Evolutionary conservation across 1,140 invertebrate genomes (phyloP), one percentile per base, ranked within the genome.

Genomic region (Drosophila repleta): DNA sequence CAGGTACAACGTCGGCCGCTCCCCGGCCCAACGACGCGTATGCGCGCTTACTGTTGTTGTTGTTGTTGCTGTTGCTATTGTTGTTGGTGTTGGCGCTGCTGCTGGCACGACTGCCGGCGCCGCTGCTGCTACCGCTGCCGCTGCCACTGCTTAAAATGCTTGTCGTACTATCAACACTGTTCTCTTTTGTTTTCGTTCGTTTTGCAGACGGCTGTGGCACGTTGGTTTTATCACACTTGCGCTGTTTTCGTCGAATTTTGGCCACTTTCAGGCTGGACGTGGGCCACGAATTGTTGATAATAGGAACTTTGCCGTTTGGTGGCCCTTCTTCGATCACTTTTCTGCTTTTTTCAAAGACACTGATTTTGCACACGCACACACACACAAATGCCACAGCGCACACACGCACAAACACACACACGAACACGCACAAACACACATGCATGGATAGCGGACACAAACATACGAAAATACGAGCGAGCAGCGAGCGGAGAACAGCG

Each of bases 191-290:
- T 88, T 88, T 88, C 63, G 83, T 82, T 76, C 83, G 72, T 71
- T 88, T 88, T 62, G 84, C 62, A 52, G 62, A 74, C 68, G 79
- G 68, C 65, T 85, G 69, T 64, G 70, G 83, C 83, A 79, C 83
- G 71, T 68, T 88, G 61, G 56, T 73, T 82, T 88, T 88, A 75
- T 88, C 84, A 79, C 84, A 68, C 66, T 88, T 88, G 74, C 83
- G 79, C 79, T 88, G 83, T 88, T 88, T 88, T 89, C 83, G 84
- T 70, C 84, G 69, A 88, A 88, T 88, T 79, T 88, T 88, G 84
- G 83, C 79, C 79, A 88, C 79, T 89, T 88, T 88, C 77, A 56
- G 53, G 71, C 45, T 61, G 57, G 67, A 66, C 57, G 70, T 74
- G 49, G 49, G 70, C 13, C 52, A 68, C 48, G 58, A 72, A 66